Base-by-base conservation (phyloP, 2,797 vertebrate species). In the Triplophysa yarkandensis region DNA sequence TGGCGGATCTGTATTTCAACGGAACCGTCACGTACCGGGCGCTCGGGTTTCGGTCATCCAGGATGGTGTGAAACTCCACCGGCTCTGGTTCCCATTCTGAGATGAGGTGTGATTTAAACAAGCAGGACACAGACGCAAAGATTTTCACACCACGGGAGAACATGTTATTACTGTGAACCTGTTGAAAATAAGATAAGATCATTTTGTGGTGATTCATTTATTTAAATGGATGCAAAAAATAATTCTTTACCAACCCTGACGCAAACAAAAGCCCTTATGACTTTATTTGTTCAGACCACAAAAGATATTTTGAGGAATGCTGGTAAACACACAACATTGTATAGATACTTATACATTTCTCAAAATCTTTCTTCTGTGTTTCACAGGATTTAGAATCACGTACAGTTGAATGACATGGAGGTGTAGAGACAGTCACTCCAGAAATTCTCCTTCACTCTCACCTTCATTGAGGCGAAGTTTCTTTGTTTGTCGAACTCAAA, bases 121-220 rank as follows among this genome's bases (percentile, higher is more conserved):
- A 88, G 1, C 95, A 97, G 41, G 92, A 91, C 4, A 95, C 94
- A 0, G 86, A 88, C 66, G 94, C 91, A 80, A 97, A 97, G 83
- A 97, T 96, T 90, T 96, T 97, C 81, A 96, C 95, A 0, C 93
- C 91, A 3, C 92, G 91, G 60, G 90, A 83, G 78, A 95, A 96
- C 95, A 95, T 95, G 91, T 97, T 97, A 89, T 97, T 97, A n/a
- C 95, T 94, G 80, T 97, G 95, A 41, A 96, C 94, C 95, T 97
- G 75, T 28, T 58, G 13, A 30, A 66, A 27, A 71, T 4, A 64
- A 4, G 30, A 39, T n/a, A 8, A 57, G 32, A 41, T 41, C 2
- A 41, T 41, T 36, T 36, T 36, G 34, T 11, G 11, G 34, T 36
- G 9, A 36, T 10, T 36, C 2, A 11, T 11, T 10, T 36, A 36